Conservation (phyloP, 1,140 invertebrate species). For the Phenacoccus solenopsis region DNA sequence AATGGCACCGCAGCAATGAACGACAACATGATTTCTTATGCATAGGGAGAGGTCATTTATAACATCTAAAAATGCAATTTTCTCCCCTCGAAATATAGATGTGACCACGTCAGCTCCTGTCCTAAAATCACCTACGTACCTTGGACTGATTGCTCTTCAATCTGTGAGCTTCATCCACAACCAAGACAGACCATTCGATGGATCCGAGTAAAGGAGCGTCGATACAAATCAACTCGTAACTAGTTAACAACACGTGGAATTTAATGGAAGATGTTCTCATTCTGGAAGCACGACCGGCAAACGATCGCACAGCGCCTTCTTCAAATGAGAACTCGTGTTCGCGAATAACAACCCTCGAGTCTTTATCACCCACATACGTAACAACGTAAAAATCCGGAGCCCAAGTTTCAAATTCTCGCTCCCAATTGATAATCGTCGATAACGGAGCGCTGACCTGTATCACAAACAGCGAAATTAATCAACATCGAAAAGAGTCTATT, state of each 20-base stretch:
- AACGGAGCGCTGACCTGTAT: conserved; percentile 74
- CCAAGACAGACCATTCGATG: conserved; percentile 95
- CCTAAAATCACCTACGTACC: no score
- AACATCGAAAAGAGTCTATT: background rate
- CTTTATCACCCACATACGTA: conserved; percentile 97
- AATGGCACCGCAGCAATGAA: no score
- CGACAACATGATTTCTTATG: no score
- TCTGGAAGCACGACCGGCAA: conserved; percentile 55
- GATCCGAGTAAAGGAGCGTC: conserved; percentile 93
- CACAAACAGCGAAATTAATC: background rate
- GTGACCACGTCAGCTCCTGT: no score
- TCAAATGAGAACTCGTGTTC: conserved; percentile 98
- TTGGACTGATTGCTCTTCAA: conserved; percentile 99
- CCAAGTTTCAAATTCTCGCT: conserved; percentile 98
- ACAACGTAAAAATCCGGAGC: conserved; percentile 99
- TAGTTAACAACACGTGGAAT: conserved; percentile 96
- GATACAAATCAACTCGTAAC: conserved; percentile 96
- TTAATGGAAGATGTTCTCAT: conserved; percentile 80
- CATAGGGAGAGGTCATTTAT: no score
- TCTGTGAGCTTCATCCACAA: conserved; percentile 98
- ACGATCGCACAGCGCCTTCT: conserved; percentile 68
- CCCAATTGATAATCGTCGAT: conserved; percentile 99
- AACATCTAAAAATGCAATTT: background rate
- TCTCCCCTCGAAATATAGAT: background rate
- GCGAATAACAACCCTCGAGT: conserved; percentile 84